A percentile compares a stretch with the other conserved stretches of the same genome.
Conservation (phyloP, 2,113 vertebrate genomes). For the Pagrus major region DNA sequence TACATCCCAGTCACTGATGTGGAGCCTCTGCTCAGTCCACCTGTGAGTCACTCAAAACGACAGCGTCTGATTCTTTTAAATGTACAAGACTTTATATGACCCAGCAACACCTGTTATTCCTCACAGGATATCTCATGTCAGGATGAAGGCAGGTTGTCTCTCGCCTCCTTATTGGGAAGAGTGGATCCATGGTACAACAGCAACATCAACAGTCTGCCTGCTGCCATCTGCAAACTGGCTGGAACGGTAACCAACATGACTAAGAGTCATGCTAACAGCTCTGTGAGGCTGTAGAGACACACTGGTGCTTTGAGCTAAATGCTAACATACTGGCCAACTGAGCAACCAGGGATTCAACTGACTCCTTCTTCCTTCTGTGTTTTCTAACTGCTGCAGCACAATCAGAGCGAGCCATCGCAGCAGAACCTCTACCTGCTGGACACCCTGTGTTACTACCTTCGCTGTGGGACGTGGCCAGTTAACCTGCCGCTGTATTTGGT, state of each 20-base stretch:
- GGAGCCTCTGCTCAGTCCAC: background rate
- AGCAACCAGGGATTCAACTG: no score
- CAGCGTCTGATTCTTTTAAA: background rate
- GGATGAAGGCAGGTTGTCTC: conserved; percentile 55
- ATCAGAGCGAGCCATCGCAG: conserved; percentile 67
- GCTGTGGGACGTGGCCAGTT: conserved; percentile 88
- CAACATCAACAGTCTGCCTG: conserved; percentile 87
- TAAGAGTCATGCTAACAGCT: background rate
- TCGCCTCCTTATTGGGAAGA: conserved; percentile 86
- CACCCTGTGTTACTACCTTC: conserved; percentile 89
- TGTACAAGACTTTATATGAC: background rate
- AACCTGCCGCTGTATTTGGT: conserved; percentile 87
- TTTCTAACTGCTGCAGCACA: conserved; percentile 72
- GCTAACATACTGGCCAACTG: no score
- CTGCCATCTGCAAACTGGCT: conserved; percentile 87
- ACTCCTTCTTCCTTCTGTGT: background rate
- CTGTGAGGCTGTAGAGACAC: background rate
- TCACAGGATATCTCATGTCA: conserved; percentile 40
- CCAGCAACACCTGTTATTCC: background rate
- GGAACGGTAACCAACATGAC: conserved; percentile 85
- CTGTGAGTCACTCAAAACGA: conserved; percentile 26
- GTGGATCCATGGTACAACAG: conserved; percentile 90
- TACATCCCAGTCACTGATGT: conserved; percentile 83
- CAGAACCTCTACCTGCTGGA: conserved; percentile 88
- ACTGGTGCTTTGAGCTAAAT: background rate